Evolutionary conservation across 2,888 invertebrate genomes (phyloP).

Genomic region (Gari tellinella): DNA sequence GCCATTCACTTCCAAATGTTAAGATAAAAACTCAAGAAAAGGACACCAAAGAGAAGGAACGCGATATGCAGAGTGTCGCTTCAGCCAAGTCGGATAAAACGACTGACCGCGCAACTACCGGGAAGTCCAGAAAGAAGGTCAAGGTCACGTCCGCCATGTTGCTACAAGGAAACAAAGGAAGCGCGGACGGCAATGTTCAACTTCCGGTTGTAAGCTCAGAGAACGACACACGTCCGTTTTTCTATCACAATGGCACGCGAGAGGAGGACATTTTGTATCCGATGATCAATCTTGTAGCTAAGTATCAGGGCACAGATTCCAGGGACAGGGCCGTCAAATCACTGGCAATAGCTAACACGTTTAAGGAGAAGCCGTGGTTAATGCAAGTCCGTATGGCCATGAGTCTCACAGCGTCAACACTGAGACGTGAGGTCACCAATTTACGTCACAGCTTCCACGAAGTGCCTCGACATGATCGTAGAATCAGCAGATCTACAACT

Average conservation of each 20-base stretch:
- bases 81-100: conserved; percentile 60
- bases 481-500: conserved; percentile 34
- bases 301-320: conserved; percentile 77
- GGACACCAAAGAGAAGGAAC: conserved; percentile 28
- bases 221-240: conserved; percentile 77
- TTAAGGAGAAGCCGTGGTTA: conserved; percentile 83
- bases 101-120: conserved; percentile 34
- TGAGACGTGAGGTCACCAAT: conserved; percentile 71
- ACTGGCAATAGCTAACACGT: conserved; percentile 82
- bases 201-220: conserved; percentile 78
- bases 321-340: conserved; percentile 82
- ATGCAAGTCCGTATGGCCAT: conserved; percentile 82
- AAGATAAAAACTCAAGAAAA: conserved; percentile 22
- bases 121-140: conserved; percentile 49
- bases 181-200: conserved; percentile 75
- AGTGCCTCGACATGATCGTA: conserved; percentile 39
- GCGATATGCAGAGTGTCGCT: conserved; percentile 27
- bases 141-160: conserved; percentile 67
- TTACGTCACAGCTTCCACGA: conserved; percentile 57
- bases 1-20: conserved; percentile 49
- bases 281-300: conserved; percentile 74
- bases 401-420: conserved; percentile 76
- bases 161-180: conserved; percentile 66
- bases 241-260: conserved; percentile 75
- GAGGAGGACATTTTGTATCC: conserved; percentile 75